Conservation (phyloP, 2,888 invertebrate species). For the Apocheima hispidaria region DNA sequence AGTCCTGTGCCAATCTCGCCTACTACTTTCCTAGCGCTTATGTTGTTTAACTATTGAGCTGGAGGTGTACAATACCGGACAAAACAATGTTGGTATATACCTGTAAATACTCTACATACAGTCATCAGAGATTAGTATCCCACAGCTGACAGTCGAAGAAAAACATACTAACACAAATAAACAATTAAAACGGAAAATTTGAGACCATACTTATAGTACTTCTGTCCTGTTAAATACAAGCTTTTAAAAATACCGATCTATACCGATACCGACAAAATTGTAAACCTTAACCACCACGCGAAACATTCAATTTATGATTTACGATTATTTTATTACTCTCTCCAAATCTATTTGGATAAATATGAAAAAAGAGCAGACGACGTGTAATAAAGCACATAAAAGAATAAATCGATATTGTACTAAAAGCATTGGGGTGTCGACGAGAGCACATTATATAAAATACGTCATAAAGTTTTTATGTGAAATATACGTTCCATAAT, state of each 20-base stretch:
- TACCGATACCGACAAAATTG: not conserved
- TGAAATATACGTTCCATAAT: slow-evolving; percentile 33
- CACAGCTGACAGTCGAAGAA: too few species aligned
- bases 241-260: not conserved
- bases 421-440: slow-evolving; percentile 57
- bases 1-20: too few species aligned
- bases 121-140: too few species aligned
- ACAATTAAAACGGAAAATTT: too few species aligned
- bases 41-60: too few species aligned
- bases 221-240: too few species aligned
- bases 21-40: too few species aligned
- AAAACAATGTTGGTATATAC: too few species aligned
- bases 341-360: slow-evolving; percentile 31
- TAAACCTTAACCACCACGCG: slow-evolving; percentile 1
- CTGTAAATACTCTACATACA: too few species aligned
- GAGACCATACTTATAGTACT: too few species aligned
- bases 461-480: slow-evolving; percentile 49
- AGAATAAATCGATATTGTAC: slow-evolving; percentile 54
- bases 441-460: slow-evolving; percentile 47
- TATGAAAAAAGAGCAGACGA: slow-evolving; percentile 26
- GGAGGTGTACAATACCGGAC: too few species aligned
- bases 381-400: slow-evolving; percentile 16
- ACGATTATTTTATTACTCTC: slow-evolving; percentile 23
- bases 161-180: too few species aligned
- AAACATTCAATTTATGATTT: slow-evolving; percentile 25